These are phyloP conservation scores for Drosophila buzzatii DNA, from an alignment of 2,888 invertebrate species.

Conservation along the genomic window DNA sequence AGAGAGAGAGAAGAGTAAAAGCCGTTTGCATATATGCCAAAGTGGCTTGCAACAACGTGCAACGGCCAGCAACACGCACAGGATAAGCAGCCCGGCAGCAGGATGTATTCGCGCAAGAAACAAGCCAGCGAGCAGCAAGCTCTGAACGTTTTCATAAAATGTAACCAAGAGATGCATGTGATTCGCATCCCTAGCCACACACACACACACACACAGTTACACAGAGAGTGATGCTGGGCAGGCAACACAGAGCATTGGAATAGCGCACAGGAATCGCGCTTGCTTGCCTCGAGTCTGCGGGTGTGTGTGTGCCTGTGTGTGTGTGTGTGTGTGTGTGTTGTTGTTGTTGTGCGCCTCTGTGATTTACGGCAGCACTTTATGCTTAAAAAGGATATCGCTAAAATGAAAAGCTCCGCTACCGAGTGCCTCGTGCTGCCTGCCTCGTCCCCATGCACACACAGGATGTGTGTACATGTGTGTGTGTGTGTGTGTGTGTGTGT, in stretches of 20 bases:
- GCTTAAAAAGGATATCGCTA: slow-evolving; percentile 84
- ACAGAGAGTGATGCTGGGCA: slow-evolving; percentile 19
- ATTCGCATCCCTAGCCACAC: slow-evolving; percentile 67
- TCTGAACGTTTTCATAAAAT: slow-evolving; percentile 79
- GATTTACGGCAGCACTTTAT: slow-evolving; percentile 83
- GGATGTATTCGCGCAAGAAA: slow-evolving; percentile 71
- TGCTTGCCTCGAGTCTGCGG: slow-evolving; percentile 52
- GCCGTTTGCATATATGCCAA: slow-evolving; percentile 65
- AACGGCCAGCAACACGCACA: slow-evolving; percentile 61
- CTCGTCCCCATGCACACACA: slow-evolving; percentile 9
- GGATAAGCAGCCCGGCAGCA: slow-evolving; percentile 54
- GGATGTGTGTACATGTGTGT: slow-evolving; percentile 28
- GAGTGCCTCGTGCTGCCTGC: slow-evolving; percentile 45
- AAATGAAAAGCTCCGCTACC: slow-evolving; percentile 78
- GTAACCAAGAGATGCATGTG: slow-evolving; percentile 81
- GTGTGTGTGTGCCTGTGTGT: slow-evolving; percentile 29
- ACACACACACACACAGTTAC: slow-evolving; percentile 27
- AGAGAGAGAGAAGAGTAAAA: neutral
- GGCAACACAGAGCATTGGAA: slow-evolving; percentile 41
- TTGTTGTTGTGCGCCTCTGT: slow-evolving; percentile 75
- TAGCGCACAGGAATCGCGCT: slow-evolving; percentile 65
- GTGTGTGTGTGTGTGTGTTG: slow-evolving; percentile 11
- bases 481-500: slow-evolving; percentile 29
- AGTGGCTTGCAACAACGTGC: slow-evolving; percentile 60
- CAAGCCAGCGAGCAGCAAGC: slow-evolving; percentile 45